Evolutionary conservation across 1,140 invertebrate genomes (phyloP), one percentile per base, ranked within the genome.

Genomic region (Melanaphis sacchari): DNA sequence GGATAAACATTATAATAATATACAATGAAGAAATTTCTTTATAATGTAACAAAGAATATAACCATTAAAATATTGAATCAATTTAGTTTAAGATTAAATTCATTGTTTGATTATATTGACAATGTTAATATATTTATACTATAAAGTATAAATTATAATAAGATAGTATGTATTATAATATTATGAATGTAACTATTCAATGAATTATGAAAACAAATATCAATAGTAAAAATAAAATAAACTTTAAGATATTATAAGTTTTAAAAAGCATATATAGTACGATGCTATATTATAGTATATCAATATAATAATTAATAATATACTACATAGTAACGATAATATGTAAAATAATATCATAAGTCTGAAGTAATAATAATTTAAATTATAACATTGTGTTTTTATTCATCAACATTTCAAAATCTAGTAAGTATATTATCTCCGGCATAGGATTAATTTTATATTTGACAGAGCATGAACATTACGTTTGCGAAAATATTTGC

Each of bases 401-500:
- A 38, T 59, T 90, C 24, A 18, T 26, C 26, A 59, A 90, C 31
- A 66, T 59, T 90, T 90, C 38, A 66, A n/a, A 90, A 66, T 66
- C 38, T 18, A 66, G 36, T 59, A 59, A 38, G 11, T 49, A 49
- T 87, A 87, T 85, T 88, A n/a, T 88, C 43, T 89, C 36, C n/a
- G 40, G 11, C n/a, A 5, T 38, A 54, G 31, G 85, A 52, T 89
- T 54, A 89, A 40, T 54, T 66, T 41, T 82, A 91, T 91, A 93
- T 54, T 85, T 84, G 84, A 52, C 91, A 84, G 91, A 85, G 76
- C 91, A 84, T 93, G 49, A 92, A 92, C 41, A n/a, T 81, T 41
- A 43, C 36, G 54, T 76, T 76, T 76, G 90, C 18, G 89, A 43
- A 76, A 91, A 43, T 46, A 46, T 91, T 81, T 36, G 66, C n/a